Conservation (phyloP, 2,888 invertebrate species). For the Lasioglossum oenotherae region DNA sequence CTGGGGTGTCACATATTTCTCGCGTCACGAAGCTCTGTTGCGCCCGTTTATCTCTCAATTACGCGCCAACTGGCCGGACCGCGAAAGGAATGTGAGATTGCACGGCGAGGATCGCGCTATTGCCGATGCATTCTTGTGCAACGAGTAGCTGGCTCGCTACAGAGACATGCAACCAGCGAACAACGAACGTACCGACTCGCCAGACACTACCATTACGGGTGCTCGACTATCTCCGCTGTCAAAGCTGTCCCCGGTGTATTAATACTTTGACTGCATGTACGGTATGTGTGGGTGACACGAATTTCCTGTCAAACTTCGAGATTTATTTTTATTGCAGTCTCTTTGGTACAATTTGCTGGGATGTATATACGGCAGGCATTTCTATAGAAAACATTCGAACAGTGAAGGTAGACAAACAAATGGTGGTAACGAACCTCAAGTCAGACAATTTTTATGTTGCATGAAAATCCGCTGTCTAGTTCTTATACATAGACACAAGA, state of each 20-base stretch:
- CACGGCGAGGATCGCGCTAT: background rate
- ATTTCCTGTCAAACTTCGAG: background rate
- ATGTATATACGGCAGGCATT: background rate
- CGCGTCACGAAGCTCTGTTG: slow-evolving; percentile 21
- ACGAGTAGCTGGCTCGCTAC: background rate
- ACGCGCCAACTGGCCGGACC: slow-evolving; percentile 26
- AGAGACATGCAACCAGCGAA: background rate
- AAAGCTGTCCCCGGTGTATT: background rate
- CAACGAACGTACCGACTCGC: background rate
- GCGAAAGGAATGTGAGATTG: slow-evolving; percentile 20
- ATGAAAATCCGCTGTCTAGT: no score
- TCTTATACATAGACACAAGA: no score
- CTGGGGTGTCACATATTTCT: slow-evolving; percentile 27
- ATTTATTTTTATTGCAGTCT: background rate
- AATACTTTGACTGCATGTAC: background rate
- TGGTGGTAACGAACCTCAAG: no score
- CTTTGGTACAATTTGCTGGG: background rate
- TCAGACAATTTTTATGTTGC: no score
- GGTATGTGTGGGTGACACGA: background rate
- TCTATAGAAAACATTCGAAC: no score
- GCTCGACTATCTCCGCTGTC: background rate
- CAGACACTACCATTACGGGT: background rate
- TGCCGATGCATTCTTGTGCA: slow-evolving; percentile 6
- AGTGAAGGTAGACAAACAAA: no score
- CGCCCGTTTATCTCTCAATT: slow-evolving; percentile 42